Evolutionary conservation across 35 echinoderm and acorn worm genomes (phyloP).

Genomic region (Anneissia japonica): DNA sequence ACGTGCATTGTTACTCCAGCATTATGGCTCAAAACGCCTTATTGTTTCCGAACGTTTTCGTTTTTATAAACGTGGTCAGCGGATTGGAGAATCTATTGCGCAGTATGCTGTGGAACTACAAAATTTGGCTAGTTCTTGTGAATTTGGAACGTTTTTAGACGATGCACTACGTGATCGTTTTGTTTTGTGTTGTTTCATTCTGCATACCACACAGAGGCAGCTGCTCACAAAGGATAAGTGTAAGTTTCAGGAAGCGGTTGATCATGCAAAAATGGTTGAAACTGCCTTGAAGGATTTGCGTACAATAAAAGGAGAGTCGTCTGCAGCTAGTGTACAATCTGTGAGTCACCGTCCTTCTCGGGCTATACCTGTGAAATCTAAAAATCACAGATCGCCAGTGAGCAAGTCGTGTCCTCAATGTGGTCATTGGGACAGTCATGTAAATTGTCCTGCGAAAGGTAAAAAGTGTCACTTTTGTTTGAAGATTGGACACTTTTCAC

Average conservation of each 20-base stretch:
- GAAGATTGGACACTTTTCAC: not conserved
- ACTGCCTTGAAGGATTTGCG: not conserved
- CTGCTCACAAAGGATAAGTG: constrained; percentile 6
- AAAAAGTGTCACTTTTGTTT: not conserved
- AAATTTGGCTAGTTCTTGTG: constrained; percentile 17
- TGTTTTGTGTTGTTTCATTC: not conserved
- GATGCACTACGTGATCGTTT: constrained; percentile 27
- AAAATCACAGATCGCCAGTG: not conserved
- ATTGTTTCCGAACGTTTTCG: constrained; percentile 9
- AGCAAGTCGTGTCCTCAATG: not conserved
- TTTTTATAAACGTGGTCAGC: constrained; percentile 21
- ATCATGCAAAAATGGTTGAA: not conserved
- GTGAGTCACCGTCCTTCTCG: not conserved
- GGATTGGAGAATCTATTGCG: not conserved
- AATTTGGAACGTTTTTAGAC: constrained; percentile 27
- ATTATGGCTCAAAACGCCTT: not conserved
- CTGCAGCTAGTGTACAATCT: not conserved
- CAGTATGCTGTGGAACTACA: constrained; percentile 15
- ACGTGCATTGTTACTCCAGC: not conserved
- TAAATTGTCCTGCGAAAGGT: not conserved
- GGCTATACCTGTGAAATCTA: not conserved
- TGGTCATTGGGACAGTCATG: not conserved
- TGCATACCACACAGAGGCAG: not conserved
- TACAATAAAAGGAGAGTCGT: not conserved
- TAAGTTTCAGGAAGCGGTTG: not conserved